Evolutionary conservation across 1,140 invertebrate genomes (phyloP).

Genomic region (Frieseomelitta varia): DNA sequence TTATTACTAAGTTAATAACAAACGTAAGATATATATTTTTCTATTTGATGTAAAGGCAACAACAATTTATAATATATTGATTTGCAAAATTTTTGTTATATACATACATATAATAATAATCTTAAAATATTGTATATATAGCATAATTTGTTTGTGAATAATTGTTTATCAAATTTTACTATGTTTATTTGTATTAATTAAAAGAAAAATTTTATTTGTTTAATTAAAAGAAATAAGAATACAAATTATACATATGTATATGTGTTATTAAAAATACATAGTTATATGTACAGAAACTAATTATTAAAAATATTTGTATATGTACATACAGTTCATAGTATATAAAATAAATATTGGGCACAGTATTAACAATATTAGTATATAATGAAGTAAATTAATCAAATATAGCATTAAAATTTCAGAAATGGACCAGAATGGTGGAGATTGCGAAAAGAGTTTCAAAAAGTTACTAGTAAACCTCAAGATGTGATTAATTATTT

Average conservation of each 20-base stretch:
- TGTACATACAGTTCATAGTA: background rate
- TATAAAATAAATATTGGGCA: background rate
- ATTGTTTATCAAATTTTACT: background rate
- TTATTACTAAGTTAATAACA: background rate
- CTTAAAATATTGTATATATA: background rate
- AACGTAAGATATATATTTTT: background rate
- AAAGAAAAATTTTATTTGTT: too few relatives aligned
- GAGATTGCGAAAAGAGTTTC: conserved; percentile 89
- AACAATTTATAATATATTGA: background rate
- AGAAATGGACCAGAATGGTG: conserved; percentile 94
- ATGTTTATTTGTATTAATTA: too few relatives aligned
- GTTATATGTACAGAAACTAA: background rate
- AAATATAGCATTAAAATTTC: conserved; percentile 65
- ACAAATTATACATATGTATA: background rate
- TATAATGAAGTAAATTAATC: background rate
- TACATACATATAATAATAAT: background rate
- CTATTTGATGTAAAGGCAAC: background rate
- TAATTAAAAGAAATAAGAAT: background rate
- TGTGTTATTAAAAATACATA: background rate
- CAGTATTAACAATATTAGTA: background rate
- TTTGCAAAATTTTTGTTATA: background rate
- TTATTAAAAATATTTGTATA: background rate
- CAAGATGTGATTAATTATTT: conserved; percentile 87
- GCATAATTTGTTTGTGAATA: too few relatives aligned
- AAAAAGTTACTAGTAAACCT: conserved; percentile 89